Evolutionary conservation across 2,888 invertebrate genomes (phyloP), one percentile per base, ranked within the genome.

Genomic region (Acanthacorydalis orientalis): DNA sequence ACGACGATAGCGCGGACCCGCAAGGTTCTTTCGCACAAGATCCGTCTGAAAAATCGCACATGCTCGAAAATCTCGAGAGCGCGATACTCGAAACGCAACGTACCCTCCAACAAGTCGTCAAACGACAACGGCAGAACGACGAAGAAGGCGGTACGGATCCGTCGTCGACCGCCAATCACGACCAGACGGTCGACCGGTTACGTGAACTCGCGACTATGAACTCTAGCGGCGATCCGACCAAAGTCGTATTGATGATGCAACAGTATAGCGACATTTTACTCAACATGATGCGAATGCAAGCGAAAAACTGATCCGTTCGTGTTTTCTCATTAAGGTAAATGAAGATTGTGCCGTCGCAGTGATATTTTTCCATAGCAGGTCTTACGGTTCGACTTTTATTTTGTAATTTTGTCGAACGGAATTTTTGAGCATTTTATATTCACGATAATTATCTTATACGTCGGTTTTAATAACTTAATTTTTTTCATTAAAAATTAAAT

Each of bases 211-310:
- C 63, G 32, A 58, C 62, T 12, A 61, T 62, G 48, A 60, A 60
- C 6, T 50, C 54, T 16, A 52, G 57, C 1, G 62, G 63, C 50
- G 68, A 69, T 53, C 68, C 69, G 48, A 67, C 68, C 47, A 68
- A 70, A 47, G 67, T 74, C 47, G 70, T 74, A 45, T 70, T 68
- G 47, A 70, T 76, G 62, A 74, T 77, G 70, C 74, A 77, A 55
- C 76, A 77, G 56, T 77, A 74, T 57, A 73, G 75, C 10, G 77
- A 78, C 52, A 65, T 75, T 57, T 61, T 78, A 40, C 60, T 77
- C 47, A 72, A 66, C 47, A 68, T 77, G 65, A 73, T 77, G 61
- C 70, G 73, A 56, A 75, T 77, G 61, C 43, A 43, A 37, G 31
- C 37, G 42, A 42, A 47, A 47, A 16, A 47, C 16, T 47, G 45